A percentile compares a stretch with the other conserved stretches of the same genome.
These are phyloP conservation scores for Oceanodroma tethys DNA, from an alignment of 2,113 vertebrate genomes.

Conservation along the genomic window DNA sequence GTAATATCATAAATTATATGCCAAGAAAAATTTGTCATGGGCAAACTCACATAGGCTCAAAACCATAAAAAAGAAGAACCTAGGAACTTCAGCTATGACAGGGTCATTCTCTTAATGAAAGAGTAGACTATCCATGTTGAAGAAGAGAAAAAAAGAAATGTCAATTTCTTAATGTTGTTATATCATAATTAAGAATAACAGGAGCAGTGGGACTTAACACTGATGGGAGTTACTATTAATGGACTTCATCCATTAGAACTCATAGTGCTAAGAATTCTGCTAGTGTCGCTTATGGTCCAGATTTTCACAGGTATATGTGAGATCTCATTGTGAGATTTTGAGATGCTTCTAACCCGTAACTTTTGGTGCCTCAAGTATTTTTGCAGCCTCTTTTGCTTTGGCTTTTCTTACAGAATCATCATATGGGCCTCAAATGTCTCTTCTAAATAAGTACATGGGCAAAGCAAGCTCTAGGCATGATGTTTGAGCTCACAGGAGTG, in stretches of 20 bases:
- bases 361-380: not conserved
- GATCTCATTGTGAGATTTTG: not conserved
- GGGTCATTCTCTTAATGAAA: not conserved
- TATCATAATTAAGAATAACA: not conserved
- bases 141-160: not conserved
- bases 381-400: not conserved
- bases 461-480: not conserved
- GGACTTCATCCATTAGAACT: not conserved
- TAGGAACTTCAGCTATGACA: not conserved
- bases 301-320: not conserved
- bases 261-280: not conserved
- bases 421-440: not conserved
- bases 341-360: not conserved
- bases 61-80: not conserved
- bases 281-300: not conserved
- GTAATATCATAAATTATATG: not conserved
- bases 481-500: rapidly evolving
- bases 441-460: not conserved
- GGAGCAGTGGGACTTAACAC: not conserved
- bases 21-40: not conserved
- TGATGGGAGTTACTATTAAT: not conserved
- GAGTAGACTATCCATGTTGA: not conserved
- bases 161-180: not conserved
- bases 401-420: not conserved
- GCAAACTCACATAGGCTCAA: not conserved